Evolutionary conservation across 1,140 invertebrate genomes (phyloP), one percentile per base, ranked within the genome.

Genomic region (Macrocentrus cingulum): DNA sequence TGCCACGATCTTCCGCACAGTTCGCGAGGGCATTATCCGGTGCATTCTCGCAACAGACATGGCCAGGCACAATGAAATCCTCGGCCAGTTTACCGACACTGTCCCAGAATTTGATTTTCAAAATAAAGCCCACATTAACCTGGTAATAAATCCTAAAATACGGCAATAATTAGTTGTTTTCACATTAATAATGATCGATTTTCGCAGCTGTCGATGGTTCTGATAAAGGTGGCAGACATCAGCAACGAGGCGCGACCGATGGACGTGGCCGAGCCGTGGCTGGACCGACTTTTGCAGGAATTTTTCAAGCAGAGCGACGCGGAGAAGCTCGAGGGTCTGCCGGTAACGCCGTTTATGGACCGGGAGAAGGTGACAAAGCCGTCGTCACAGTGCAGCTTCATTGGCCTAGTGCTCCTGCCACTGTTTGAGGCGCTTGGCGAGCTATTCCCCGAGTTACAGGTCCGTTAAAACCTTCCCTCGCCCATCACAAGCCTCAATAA

Each of bases 341-440:
- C 91, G 1, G 90, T 93, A 1, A 91, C 91, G 5, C 91, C 91
- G 0, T 94, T 93, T 69, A 94, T 94, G 91, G 91, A 94, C 71
- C 83, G 91, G n/a, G 90, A 93, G 57, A 92, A 92, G 79, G 89
- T 94, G 9, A 92, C 90, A 34, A 93, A 93, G 76, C 88, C 90
- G 2, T 89, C 89, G 20, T 91, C 91, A 0, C 91, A 94, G 72
- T 89, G 90, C 70, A 88, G 89, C 51, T 94, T 94, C 76, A 94
- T 94, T 65, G 90, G 91, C 15, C 84, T 91, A 64, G 91, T 93
- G 25, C 80, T 94, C 1, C 76, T 94, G 53, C 91, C 91, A 1
- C 80, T 92, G 1, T 91, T 91, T 70, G 88, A 91, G 74, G 84
- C 87, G 1, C 79, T 92, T 11, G 88, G 87, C 6, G 85, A 89